Conservation (phyloP, 2,797 vertebrate genomes). For the Poecilia picta region DNA sequence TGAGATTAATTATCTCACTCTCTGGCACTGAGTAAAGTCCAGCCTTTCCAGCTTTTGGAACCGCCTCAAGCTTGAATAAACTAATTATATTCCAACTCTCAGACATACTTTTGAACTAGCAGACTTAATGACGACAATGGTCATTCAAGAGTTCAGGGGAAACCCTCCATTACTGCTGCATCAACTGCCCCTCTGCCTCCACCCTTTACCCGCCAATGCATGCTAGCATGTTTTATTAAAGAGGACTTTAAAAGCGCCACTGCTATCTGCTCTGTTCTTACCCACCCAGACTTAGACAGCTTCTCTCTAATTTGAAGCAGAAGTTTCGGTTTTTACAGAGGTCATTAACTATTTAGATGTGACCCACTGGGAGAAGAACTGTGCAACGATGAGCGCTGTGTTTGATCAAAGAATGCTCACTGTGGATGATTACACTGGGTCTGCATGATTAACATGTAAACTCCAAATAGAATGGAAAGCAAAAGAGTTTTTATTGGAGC, state of each 20-base stretch:
- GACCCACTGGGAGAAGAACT: constrained; percentile 48
- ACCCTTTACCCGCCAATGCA: constrained; percentile 48
- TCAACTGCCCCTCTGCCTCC: constrained; percentile 32
- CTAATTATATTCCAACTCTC: constrained; percentile 66
- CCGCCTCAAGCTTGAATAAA: constrained; percentile 25
- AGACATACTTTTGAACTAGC: constrained; percentile 44
- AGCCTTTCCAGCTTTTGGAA: constrained; percentile 36
- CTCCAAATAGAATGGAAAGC: not conserved
- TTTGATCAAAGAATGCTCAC: constrained; percentile 68
- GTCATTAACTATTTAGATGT: constrained; percentile 73
- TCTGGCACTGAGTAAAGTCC: constrained; percentile 45
- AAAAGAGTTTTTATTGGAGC: not conserved
- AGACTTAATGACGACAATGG: constrained; percentile 45
- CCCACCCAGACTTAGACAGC: constrained; percentile 56
- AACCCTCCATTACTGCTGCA: constrained; percentile 30
- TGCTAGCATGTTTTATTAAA: constrained; percentile 81
- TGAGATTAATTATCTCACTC: constrained; percentile 32
- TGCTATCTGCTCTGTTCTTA: constrained; percentile 53
- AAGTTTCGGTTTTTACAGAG: constrained; percentile 61
- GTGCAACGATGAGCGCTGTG: constrained; percentile 30
- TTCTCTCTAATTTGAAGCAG: constrained; percentile 69
- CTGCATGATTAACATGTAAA: constrained; percentile 43
- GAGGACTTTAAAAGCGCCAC: constrained; percentile 75
- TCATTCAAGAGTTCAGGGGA: constrained; percentile 31
- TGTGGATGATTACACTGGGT: constrained; percentile 39